A percentile compares a stretch with the other conserved stretches of the same genome.
phyloP scores from a whole-genome alignment of 2,888 invertebrate species.

The Lottia scabra region DNA sequence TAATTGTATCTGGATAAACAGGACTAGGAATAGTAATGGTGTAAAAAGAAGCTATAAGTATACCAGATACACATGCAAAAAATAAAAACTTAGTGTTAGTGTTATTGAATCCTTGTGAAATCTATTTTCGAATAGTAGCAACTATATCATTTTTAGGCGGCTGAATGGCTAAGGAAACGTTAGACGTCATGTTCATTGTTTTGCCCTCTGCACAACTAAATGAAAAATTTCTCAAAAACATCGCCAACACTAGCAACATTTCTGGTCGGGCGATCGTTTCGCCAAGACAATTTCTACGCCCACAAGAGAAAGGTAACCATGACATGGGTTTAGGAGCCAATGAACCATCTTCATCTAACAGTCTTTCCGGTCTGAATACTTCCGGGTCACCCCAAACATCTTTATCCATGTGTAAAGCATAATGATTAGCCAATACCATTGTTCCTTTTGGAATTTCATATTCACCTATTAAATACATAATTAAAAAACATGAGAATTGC shows the following conservation, averaged over 20 bases:
- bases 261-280: slow-evolving; percentile 31
- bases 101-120: too few relatives aligned
- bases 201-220: slow-evolving; percentile 5
- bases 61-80: too few relatives aligned
- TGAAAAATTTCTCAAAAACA: slow-evolving; percentile 23
- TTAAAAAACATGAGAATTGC: too few relatives aligned
- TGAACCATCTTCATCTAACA: slow-evolving; percentile 45
- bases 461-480: slow-evolving; percentile 28
- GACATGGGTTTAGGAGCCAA: slow-evolving; percentile 44
- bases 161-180: neutral
- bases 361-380: slow-evolving; percentile 50
- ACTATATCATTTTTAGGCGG: neutral
- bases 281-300: slow-evolving; percentile 30
- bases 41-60: too few relatives aligned
- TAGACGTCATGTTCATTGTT: neutral
- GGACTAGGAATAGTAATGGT: too few relatives aligned
- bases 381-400: slow-evolving; percentile 45
- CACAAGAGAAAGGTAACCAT: slow-evolving; percentile 56
- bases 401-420: slow-evolving; percentile 50
- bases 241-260: slow-evolving; percentile 20
- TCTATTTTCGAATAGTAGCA: neutral
- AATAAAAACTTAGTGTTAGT: too few relatives aligned
- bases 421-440: slow-evolving; percentile 43
- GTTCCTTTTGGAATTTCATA: slow-evolving; percentile 50
- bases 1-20: too few relatives aligned